phyloP scores from a whole-genome alignment of 2,797 vertebrate species.

The Podargus strigoides region DNA sequence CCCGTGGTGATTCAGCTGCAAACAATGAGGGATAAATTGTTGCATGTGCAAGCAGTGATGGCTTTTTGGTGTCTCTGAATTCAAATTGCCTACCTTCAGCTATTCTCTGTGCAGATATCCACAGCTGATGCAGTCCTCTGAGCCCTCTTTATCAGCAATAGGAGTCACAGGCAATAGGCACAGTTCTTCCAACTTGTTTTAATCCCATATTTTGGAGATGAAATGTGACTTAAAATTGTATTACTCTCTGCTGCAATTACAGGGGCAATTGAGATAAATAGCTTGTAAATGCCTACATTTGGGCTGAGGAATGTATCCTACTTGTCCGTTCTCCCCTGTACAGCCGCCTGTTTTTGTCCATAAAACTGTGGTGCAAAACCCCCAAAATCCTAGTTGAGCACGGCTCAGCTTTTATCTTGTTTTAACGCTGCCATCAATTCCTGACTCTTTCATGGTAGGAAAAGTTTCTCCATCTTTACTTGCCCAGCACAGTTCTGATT shows the following conservation, averaged over 20 bases:
- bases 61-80: not conserved
- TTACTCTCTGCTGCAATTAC: not conserved
- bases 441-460: not conserved
- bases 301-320: not conserved
- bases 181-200: not conserved
- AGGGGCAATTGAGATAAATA: not conserved
- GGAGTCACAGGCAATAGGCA: not conserved
- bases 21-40: not conserved
- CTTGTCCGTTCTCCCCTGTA: not conserved
- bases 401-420: too few relatives aligned
- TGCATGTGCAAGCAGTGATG: not conserved
- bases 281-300: not conserved
- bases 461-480: not conserved
- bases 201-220: not conserved
- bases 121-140: not conserved
- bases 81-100: not conserved
- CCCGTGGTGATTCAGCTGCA: not conserved
- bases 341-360: not conserved
- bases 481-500: not conserved
- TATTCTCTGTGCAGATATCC: not conserved
- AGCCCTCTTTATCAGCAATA: not conserved
- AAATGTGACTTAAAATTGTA: not conserved
- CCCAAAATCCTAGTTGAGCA: not conserved
- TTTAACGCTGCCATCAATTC: rapidly evolving
- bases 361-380: not conserved